A percentile compares a stretch with the other conserved stretches of the same genome.
Conservation (phyloP, 2,113 vertebrate species). For the Platanista minor region DNA sequence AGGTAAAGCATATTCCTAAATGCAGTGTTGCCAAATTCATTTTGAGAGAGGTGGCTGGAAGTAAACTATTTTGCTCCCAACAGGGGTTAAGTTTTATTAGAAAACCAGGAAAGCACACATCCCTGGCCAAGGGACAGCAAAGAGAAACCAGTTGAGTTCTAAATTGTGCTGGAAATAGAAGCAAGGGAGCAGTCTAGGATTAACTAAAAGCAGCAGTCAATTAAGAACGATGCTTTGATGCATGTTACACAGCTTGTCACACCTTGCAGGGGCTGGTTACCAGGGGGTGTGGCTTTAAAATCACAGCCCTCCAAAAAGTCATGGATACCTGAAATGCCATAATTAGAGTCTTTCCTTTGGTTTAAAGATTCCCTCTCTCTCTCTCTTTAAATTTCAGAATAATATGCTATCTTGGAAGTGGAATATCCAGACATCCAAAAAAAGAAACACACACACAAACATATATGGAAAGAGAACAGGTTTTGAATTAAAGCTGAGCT, state of each 20-base stretch:
- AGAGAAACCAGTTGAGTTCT: not conserved
- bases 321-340: not conserved
- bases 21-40: not conserved
- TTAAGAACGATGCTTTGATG: not conserved
- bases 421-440: not conserved
- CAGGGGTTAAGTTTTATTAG: not conserved
- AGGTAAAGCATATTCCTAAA: conserved; percentile 22
- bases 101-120: not conserved
- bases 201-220: not conserved
- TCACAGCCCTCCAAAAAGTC: not conserved
- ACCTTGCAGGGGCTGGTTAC: too few species aligned
- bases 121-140: not conserved
- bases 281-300: not conserved
- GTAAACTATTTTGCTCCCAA: not conserved
- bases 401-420: not conserved
- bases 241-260: not conserved
- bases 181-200: not conserved
- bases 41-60: not conserved
- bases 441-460: not conserved
- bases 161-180: not conserved
- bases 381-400: not conserved
- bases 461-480: not conserved
- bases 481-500: not conserved
- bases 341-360: not conserved
- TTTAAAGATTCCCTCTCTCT: not conserved